Conservation (phyloP, 2,797 vertebrate species). For the Melanotaenia nigrans region DNA sequence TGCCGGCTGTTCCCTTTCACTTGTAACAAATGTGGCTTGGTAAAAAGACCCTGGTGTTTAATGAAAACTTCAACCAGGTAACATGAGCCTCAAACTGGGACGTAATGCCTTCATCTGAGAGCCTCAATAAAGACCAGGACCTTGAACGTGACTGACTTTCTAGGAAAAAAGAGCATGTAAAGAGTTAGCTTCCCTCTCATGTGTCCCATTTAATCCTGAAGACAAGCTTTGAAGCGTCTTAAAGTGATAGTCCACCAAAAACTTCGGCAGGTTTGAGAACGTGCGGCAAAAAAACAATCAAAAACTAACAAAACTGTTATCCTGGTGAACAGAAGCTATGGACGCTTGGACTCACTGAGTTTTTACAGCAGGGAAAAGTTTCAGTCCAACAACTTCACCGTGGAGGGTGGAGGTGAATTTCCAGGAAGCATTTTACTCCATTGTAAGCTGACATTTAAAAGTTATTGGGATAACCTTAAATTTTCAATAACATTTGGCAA, state of each 20-base stretch:
- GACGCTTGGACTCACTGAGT: background rate
- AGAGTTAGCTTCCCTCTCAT: slow-evolving; percentile 19
- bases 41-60: slow-evolving; percentile 48
- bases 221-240: slow-evolving; percentile 34
- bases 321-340: background rate
- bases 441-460: slow-evolving; percentile 13
- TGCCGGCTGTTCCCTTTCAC: slow-evolving; percentile 44
- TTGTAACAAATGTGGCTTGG: slow-evolving; percentile 47
- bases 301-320: background rate
- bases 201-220: slow-evolving; percentile 9
- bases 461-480: background rate
- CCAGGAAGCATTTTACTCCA: background rate
- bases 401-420: background rate
- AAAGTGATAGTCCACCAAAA: background rate
- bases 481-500: background rate
- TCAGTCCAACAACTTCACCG: background rate
- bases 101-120: slow-evolving; percentile 37
- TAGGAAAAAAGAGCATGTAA: slow-evolving; percentile 36
- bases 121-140: slow-evolving; percentile 52
- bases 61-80: slow-evolving; percentile 50
- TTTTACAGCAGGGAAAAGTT: background rate
- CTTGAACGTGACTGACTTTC: slow-evolving; percentile 53
- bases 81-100: slow-evolving; percentile 59
- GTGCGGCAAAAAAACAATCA: no score
- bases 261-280: background rate